A percentile compares a stretch with the other conserved stretches of the same genome.
Evolutionary conservation across 2,797 vertebrate genomes (phyloP).

Genomic region (Urocyon cinereoargenteus): DNA sequence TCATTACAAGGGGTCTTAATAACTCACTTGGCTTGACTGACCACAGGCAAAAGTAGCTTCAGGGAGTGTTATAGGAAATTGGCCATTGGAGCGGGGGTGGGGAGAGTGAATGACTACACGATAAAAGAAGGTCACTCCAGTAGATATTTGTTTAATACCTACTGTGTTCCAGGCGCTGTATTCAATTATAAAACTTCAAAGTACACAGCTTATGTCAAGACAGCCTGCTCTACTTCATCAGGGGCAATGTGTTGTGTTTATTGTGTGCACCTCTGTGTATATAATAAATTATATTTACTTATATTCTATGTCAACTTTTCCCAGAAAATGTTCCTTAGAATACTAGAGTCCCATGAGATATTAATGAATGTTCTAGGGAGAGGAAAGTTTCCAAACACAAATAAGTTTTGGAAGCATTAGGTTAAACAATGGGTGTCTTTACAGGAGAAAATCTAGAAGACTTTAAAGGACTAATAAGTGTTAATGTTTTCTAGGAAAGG

Average conservation of each 20-base stretch:
- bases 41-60: background rate
- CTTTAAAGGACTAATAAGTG: background rate
- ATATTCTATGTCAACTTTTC: slow-evolving; percentile 32
- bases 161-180: background rate
- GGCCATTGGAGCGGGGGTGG: background rate
- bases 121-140: background rate
- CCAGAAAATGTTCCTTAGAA: slow-evolving; percentile 36
- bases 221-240: background rate
- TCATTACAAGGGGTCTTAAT: slow-evolving; percentile 58
- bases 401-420: background rate
- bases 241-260: background rate
- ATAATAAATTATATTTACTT: slow-evolving; percentile 36
- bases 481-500: slow-evolving; percentile 52
- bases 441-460: background rate
- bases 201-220: background rate
- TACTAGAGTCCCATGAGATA: background rate
- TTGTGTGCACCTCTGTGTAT: background rate
- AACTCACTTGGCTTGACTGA: background rate
- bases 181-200: background rate
- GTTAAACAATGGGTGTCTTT: slow-evolving; percentile 45
- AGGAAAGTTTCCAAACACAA: slow-evolving; percentile 12
- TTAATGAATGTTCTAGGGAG: slow-evolving; percentile 8
- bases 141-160: background rate
- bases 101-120: background rate
- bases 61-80: background rate